Percentiles rank a stretch among this genome's conserved stretches.
These are phyloP conservation scores for Potorous gilbertii DNA, from an alignment of 2,797 vertebrate genomes.

Conservation along the genomic window DNA sequence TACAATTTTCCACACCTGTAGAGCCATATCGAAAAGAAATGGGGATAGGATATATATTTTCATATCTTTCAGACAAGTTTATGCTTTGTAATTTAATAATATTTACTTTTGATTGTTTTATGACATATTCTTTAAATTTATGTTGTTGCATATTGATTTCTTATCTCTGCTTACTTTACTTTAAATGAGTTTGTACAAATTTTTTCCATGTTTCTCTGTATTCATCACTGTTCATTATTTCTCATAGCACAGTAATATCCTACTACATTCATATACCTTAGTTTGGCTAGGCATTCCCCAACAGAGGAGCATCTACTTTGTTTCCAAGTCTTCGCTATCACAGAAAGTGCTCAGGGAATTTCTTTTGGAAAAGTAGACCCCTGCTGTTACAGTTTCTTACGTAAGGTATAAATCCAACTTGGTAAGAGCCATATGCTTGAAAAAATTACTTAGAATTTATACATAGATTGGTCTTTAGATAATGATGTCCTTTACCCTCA, in stretches of 20 bases:
- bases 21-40: neutral
- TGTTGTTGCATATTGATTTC: neutral
- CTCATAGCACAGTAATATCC: neutral
- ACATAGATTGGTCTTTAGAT: neutral
- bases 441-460: neutral
- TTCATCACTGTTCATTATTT: neutral
- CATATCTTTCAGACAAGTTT: neutral
- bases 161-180: neutral
- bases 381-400: neutral
- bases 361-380: neutral
- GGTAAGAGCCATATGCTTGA: neutral
- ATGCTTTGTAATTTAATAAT: neutral
- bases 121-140: neutral
- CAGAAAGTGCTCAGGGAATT: neutral
- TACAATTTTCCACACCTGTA: neutral
- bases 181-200: neutral
- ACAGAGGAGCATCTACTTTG: neutral
- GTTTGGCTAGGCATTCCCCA: neutral
- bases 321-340: neutral
- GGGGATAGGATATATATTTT: neutral
- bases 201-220: neutral
- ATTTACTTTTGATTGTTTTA: neutral
- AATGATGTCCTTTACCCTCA: neutral
- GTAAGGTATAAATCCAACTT: neutral
- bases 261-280: neutral